These are phyloP conservation scores for Enteromius fasciolatus DNA, from an alignment of 2,797 vertebrate genomes.

Conservation along the genomic window DNA sequence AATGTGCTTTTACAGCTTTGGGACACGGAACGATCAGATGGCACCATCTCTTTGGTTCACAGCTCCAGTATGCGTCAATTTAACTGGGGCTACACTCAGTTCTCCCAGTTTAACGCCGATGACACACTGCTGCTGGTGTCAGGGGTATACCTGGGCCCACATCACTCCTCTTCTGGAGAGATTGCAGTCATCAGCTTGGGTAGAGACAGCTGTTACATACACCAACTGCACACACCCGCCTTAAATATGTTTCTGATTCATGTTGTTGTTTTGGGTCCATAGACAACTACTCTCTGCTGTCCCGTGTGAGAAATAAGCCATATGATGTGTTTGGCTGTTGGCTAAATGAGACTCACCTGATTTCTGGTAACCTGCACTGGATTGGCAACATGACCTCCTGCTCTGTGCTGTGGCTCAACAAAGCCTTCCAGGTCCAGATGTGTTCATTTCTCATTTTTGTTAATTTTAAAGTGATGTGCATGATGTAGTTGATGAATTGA, in stretches of 20 bases:
- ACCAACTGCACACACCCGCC: neutral
- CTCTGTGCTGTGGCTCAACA: slow-evolving; percentile 98
- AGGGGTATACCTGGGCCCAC: slow-evolving; percentile 92
- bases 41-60: slow-evolving; percentile 87
- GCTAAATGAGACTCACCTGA: slow-evolving; percentile 94
- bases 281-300: slow-evolving; percentile 92
- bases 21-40: slow-evolving; percentile 84
- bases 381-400: slow-evolving; percentile 96
- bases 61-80: slow-evolving; percentile 94
- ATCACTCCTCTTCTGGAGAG: slow-evolving; percentile 92
- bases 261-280: slow-evolving; percentile 28
- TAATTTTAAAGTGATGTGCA: neutral
- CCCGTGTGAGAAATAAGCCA: slow-evolving; percentile 94
- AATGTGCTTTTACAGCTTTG: slow-evolving; percentile 80
- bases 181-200: slow-evolving; percentile 96
- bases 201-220: slow-evolving; percentile 61
- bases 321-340: slow-evolving; percentile 98
- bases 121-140: slow-evolving; percentile 92
- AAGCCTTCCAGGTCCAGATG: slow-evolving; percentile 91
- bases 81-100: slow-evolving; percentile 99
- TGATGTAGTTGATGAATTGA: neutral
- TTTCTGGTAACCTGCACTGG: slow-evolving; percentile 96
- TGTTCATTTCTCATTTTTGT: neutral
- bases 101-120: slow-evolving; percentile 96
- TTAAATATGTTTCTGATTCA: neutral